Conservation (phyloP, 2,113 vertebrate species). For the Ictalurus punctatus region DNA sequence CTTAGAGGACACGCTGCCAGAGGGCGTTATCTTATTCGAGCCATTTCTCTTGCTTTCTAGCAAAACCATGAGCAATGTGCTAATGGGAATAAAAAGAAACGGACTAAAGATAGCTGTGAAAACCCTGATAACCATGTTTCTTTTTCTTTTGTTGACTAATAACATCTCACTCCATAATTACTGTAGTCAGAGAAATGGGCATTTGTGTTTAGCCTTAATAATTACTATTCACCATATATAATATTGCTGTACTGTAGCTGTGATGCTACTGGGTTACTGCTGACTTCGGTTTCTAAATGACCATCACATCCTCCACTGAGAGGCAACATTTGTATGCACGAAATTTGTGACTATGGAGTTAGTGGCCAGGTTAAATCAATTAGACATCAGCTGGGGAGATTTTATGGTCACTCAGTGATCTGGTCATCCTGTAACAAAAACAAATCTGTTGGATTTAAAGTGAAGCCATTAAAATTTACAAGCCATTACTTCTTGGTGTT, state of each 20-base stretch:
- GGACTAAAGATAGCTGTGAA: not conserved
- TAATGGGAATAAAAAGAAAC: slow-evolving; percentile 12
- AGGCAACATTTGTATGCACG: slow-evolving; percentile 48
- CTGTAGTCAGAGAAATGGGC: not conserved
- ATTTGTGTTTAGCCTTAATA: slow-evolving; percentile 30
- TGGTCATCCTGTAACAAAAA: slow-evolving; percentile 23
- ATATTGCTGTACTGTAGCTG: slow-evolving; percentile 1
- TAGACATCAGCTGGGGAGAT: slow-evolving; percentile 8
- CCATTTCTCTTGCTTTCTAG: not conserved
- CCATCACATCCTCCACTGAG: slow-evolving; percentile 15
- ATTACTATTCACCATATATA: slow-evolving; percentile 6
- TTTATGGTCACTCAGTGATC: slow-evolving; percentile 25
- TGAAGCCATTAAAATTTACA: slow-evolving; percentile 34
- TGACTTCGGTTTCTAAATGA: slow-evolving; percentile 7
- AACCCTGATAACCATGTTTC: slow-evolving; percentile 10
- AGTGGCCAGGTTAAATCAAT: slow-evolving; percentile 44
- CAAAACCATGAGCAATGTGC: not conserved
- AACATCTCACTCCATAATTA: slow-evolving; percentile 2
- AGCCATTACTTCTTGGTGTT: not conserved
- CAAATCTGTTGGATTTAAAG: slow-evolving; percentile 13
- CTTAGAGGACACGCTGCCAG: slow-evolving; percentile 27
- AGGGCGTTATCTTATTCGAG: slow-evolving; percentile 20
- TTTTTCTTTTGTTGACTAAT: slow-evolving; percentile 9
- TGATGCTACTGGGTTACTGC: not conserved
- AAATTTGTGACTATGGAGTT: slow-evolving; percentile 26